Percentiles rank a stretch among this genome's conserved stretches.
phyloP scores from a whole-genome alignment of 2,888 invertebrate species.

The Parelbella ahira region DNA sequence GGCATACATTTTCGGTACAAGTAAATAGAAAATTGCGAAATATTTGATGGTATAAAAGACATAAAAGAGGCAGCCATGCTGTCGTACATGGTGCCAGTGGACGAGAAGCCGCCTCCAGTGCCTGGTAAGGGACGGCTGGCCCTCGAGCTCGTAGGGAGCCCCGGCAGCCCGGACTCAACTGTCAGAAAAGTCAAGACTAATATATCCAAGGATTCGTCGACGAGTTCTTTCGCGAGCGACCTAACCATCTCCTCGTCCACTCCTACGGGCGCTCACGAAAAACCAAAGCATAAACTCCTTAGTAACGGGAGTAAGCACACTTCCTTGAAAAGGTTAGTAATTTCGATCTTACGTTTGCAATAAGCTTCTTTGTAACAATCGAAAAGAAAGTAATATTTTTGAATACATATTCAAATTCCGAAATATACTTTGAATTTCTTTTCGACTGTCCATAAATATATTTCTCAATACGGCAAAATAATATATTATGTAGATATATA shows the following conservation, averaged over 20 bases:
- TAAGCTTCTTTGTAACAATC: conserved; percentile 18
- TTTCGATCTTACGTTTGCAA: too few species aligned
- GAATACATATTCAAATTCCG: conserved; percentile 1
- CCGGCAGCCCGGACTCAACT: conserved; percentile 60
- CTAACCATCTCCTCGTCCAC: conserved; percentile 83
- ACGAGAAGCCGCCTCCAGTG: conserved; percentile 86
- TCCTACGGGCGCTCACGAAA: conserved; percentile 82
- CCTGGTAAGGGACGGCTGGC: conserved; percentile 76
- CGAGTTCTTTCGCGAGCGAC: conserved; percentile 85
- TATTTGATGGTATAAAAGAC: conserved; percentile 31
- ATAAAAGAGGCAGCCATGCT: conserved; percentile 77
- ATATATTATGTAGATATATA: too few species aligned
- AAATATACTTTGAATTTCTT: conserved; percentile 9
- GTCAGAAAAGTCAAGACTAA: conserved; percentile 53
- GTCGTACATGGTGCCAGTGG: conserved; percentile 89
- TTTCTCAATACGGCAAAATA: too few species aligned
- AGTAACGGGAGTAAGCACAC: conserved; percentile 86
- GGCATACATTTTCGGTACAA: conserved; percentile 25
- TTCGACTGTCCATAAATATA: conserved; percentile 14
- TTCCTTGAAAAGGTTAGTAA: conserved; percentile 84
- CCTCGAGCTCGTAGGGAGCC: conserved; percentile 55
- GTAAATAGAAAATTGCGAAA: conserved; percentile 28
- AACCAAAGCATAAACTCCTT: conserved; percentile 84
- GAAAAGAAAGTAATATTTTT: conserved; percentile 14
- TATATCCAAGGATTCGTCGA: conserved; percentile 84